Evolutionary conservation across 2,888 invertebrate species (phyloP), one percentile per base, ranked within the genome.

Genomic region (Caenorhabditis sinica): DNA sequence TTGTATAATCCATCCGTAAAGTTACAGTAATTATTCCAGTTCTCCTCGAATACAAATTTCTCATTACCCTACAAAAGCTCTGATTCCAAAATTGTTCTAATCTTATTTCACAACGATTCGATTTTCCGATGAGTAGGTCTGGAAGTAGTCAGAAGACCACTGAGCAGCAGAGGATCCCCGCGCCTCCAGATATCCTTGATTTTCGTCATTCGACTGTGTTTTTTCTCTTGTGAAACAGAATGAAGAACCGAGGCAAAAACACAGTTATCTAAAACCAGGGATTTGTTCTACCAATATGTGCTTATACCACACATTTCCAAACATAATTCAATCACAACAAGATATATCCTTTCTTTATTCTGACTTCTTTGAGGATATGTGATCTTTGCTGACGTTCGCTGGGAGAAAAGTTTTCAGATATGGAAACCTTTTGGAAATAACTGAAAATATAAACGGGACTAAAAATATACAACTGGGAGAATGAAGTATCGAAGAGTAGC

Each of bases 331-430:
- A 30, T 45, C 65, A 49, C 28, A 65, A 45, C 45, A 45, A 45
- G 43, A 63, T 45, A 45, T 15, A 45, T 45, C 23, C 49, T 20
- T n/a, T 30, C 43, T 65, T 65, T 30, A 15, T 65, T 65, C 65
- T 65, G 45, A n/a, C 25, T 40, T 2, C 40, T 65, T 65, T 45
- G 3, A 17, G 45, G n/a, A 65, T 6, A 15, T 45, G 30, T 30
- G 43, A 30, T 45, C 60, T 28, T 65, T 45, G 65, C 28, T 65
- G 49, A 63, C 43, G 63, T 63, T 63, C 63, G 43, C 40, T 11
- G 13, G 6, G 43, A 43, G 25, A 43, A 40, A 15, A 9, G 40
- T 40, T 11, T 40, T 13, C 11, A 13, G 13, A 40, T 63, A 33
- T 61, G 61, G 61, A 61, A 61, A 20, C n/a, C 2, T 61, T 28